Evolutionary conservation across 2,888 invertebrate species (phyloP), one percentile per base, ranked within the genome.

Genomic region (Eudasyphora cyanicolor): DNA sequence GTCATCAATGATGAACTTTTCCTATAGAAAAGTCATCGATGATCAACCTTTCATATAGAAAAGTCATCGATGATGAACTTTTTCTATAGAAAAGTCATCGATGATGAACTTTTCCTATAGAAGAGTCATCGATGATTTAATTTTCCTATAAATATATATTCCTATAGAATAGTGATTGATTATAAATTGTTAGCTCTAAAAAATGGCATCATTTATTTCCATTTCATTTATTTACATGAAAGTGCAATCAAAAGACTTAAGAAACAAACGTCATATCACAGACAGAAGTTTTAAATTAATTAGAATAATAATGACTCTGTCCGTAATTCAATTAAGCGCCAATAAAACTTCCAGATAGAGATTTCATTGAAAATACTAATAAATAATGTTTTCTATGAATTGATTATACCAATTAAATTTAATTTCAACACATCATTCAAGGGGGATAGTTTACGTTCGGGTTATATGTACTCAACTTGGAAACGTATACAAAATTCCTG

Each of bases 201-300:
- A n/a, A 19, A 8, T 69, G 21, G 24, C 8, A 6, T 42, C 17
- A 8, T 35, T 32, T 19, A 5, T 17, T 29, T 51, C 1, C 17
- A 1, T 8, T n/a, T 7, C 19, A n/a, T n/a, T n/a, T n/a, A n/a
- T n/a, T n/a, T n/a, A n/a, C n/a, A n/a, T n/a, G n/a, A n/a, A n/a
- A n/a, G 14, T 8, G 19, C 7, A 71, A 70, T 49, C 57, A 21
- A 67, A 82, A 82, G 82, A 82, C 27, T 82, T 76, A 69, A 76
- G 76, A 67, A 3, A 75, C 49, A 79, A 75, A 84, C 82, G 19
- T 6, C 14, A 51, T 6, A 51, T 21, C 4, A 51, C 51, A 51
- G 21, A 1, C 54, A 8, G n/a, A n/a, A n/a, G n/a, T n/a, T n/a
- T n/a, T n/a, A 1, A 45, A 45, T 45, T 45, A n/a, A 45, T 57